A percentile compares a stretch with the other conserved stretches of the same genome.
phyloP scores from a whole-genome alignment of 2,888 invertebrate genomes.

The Tachystola acroxantha region DNA sequence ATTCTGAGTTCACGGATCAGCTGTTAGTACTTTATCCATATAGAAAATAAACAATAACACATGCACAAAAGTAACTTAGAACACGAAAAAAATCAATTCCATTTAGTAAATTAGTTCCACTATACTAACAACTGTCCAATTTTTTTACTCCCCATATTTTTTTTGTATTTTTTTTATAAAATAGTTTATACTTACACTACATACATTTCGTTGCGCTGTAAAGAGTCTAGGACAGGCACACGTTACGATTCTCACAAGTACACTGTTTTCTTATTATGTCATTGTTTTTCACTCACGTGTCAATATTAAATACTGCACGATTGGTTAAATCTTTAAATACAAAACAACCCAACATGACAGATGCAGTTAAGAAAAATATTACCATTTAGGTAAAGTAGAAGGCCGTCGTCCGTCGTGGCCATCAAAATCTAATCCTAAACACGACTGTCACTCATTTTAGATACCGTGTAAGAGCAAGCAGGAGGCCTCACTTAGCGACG shows the following conservation, averaged over 20 bases:
- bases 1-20: background rate
- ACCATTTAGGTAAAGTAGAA: no score
- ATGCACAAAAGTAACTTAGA: background rate
- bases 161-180: no score
- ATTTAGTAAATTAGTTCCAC: background rate
- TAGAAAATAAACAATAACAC: background rate
- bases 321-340: constrained; percentile 2
- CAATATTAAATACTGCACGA: background rate
- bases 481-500: no score
- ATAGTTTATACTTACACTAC: constrained; percentile 19
- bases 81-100: constrained; percentile 3
- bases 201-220: constrained; percentile 26
- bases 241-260: constrained; percentile 11
- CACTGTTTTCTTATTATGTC: constrained; percentile 13
- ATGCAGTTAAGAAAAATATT: no score
- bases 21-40: background rate
- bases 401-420: no score
- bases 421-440: no score
- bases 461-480: no score
- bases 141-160: background rate
- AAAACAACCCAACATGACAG: background rate
- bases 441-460: no score
- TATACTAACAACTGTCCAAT: constrained; percentile 1
- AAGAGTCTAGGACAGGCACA: constrained; percentile 20
- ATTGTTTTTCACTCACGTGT: constrained; percentile 6